A percentile compares a stretch with the other conserved stretches of the same genome.
Evolutionary conservation across 2,797 vertebrate species (phyloP).

Genomic region (Anabacerthia variegaticeps): DNA sequence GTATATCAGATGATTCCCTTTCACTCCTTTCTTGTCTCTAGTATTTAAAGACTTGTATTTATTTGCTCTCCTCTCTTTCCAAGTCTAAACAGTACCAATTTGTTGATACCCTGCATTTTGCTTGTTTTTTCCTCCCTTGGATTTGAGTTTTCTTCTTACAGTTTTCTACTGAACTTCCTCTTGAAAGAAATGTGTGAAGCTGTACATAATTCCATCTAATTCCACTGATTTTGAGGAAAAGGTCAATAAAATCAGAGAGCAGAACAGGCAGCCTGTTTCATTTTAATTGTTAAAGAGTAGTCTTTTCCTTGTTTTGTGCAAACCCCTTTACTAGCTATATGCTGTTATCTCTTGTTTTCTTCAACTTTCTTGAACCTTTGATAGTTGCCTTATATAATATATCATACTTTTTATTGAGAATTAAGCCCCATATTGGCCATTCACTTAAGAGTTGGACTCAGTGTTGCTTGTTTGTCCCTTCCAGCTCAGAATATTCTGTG

Average conservation of each 20-base stretch:
- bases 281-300: background rate
- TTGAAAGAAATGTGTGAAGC: background rate
- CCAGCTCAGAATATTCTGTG: background rate
- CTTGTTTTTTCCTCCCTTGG: background rate
- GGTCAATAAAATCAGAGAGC: background rate
- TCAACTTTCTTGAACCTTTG: background rate
- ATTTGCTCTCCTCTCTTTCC: background rate
- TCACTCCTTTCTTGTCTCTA: background rate
- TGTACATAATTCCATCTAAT: background rate
- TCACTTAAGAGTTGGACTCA: background rate
- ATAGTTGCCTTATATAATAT: background rate
- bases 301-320: background rate
- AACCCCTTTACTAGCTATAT: background rate
- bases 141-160: background rate
- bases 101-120: background rate
- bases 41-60: background rate
- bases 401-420: background rate
- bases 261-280: background rate
- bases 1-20: background rate
- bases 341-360: background rate
- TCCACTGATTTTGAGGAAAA: background rate
- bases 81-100: background rate
- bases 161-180: rapidly evolving
- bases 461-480: background rate
- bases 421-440: background rate